phyloP scores from a whole-genome alignment of 2,113 vertebrate genomes.

The Gymnarchus niloticus region DNA sequence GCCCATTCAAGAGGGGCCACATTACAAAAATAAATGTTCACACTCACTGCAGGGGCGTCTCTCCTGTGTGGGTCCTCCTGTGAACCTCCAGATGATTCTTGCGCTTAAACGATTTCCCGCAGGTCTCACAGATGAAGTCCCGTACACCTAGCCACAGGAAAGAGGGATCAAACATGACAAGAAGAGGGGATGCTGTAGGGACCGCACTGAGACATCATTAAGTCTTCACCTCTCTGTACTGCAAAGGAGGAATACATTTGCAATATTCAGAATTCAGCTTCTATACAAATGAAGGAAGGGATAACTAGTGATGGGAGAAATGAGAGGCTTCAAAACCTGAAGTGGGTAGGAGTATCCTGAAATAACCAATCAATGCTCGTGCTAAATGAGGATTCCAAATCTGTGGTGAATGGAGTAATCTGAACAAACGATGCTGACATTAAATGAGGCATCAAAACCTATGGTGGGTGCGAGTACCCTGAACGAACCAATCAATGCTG shows the following conservation, averaged over 20 bases:
- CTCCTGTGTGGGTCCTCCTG: slow-evolving; percentile 81
- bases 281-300: not conserved
- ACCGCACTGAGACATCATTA: not conserved
- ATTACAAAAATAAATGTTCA: not conserved
- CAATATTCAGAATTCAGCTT: not conserved
- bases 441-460: too few relatives aligned
- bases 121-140: slow-evolving; percentile 86
- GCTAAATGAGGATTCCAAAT: too few relatives aligned
- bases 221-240: not conserved
- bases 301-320: not conserved
- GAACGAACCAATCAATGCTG: too few relatives aligned
- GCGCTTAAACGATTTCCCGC: slow-evolving; percentile 88
- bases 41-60: slow-evolving; percentile 82
- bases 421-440: too few relatives aligned
- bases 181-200: not conserved
- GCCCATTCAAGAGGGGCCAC: not conserved
- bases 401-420: too few relatives aligned
- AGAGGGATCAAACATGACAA: not conserved
- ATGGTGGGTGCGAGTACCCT: too few relatives aligned
- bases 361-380: too few relatives aligned
- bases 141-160: slow-evolving; percentile 61
- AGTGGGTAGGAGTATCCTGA: too few relatives aligned
- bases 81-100: slow-evolving; percentile 93
- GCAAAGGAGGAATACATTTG: too few relatives aligned
- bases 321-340: too few relatives aligned